Percentiles rank a stretch among this genome's conserved stretches.
Conservation (phyloP, 1,140 invertebrate genomes). For the Thaumetopoea pityocampa region DNA sequence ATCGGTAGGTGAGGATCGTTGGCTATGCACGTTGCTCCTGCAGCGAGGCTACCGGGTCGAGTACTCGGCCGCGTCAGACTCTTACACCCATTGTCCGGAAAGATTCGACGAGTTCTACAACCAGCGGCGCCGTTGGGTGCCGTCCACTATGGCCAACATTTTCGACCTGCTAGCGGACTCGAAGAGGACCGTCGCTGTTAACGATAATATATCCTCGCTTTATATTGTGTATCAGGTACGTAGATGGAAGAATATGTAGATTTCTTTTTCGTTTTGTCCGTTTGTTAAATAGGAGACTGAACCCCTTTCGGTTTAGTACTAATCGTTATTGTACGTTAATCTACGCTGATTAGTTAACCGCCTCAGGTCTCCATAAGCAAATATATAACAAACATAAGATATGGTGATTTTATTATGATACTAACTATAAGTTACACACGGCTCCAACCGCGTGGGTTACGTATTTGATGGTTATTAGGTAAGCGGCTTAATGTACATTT, state of each 20-base stretch:
- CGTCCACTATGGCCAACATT: slow-evolving; percentile 97
- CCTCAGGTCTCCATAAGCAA: too few species aligned
- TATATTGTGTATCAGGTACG: slow-evolving; percentile 94
- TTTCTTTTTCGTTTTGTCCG: not conserved
- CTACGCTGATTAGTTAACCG: too few species aligned
- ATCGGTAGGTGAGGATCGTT: slow-evolving; percentile 91
- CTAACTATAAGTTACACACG: too few species aligned
- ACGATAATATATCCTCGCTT: slow-evolving; percentile 96
- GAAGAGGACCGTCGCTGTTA: slow-evolving; percentile 93
- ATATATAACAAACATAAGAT: too few species aligned
- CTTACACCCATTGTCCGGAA: slow-evolving; percentile 97
- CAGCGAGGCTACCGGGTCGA: slow-evolving; percentile 98
- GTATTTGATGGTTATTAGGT: too few species aligned
- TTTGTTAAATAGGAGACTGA: too few species aligned
- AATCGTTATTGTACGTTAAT: too few species aligned
- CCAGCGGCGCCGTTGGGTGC: slow-evolving; percentile 96
- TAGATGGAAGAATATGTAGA: not conserved
- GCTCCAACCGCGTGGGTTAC: too few species aligned
- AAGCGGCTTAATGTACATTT: too few species aligned
- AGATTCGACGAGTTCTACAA: slow-evolving; percentile 98
- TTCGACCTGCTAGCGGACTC: slow-evolving; percentile 93
- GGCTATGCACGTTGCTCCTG: slow-evolving; percentile 94
- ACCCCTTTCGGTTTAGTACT: too few species aligned
- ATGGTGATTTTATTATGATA: too few species aligned
- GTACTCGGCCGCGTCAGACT: slow-evolving; percentile 98